Evolutionary conservation across 2,797 vertebrate species (phyloP).

Genomic region (Phataginus tetradactyla): DNA sequence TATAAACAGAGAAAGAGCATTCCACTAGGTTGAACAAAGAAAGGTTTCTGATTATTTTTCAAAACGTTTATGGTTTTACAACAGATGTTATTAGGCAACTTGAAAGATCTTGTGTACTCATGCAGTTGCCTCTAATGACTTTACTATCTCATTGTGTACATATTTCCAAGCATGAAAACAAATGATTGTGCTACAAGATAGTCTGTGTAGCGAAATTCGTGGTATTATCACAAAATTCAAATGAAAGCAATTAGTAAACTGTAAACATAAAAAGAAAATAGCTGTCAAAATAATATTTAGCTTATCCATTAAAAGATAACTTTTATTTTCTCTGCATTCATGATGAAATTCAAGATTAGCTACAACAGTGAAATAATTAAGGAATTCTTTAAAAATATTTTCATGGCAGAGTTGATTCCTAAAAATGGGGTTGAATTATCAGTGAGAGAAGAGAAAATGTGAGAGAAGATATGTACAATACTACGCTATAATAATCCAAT

Average conservation of each 20-base stretch:
- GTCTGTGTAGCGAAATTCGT: neutral
- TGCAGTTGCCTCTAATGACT: conserved; percentile 38
- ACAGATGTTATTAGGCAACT: conserved; percentile 38
- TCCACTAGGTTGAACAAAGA: conserved; percentile 26
- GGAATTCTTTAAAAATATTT: neutral
- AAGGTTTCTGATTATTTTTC: conserved; percentile 53
- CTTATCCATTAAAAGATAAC: neutral
- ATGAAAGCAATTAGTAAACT: conserved; percentile 38
- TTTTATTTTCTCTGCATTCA: conserved; percentile 20
- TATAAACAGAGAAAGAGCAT: conserved; percentile 1
- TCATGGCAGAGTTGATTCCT: neutral
- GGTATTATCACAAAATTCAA: conserved; percentile 25
- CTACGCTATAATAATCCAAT: conserved; percentile 84
- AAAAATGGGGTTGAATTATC: conserved; percentile 41
- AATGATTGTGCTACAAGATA: conserved; percentile 43
- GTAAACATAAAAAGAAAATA: conserved; percentile 54
- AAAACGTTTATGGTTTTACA: neutral
- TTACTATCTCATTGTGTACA: neutral
- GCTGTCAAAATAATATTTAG: conserved; percentile 62
- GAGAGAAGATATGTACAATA: conserved; percentile 75
- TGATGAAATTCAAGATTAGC: conserved; percentile 11
- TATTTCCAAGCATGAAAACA: conserved; percentile 47
- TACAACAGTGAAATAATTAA: conserved; percentile 32
- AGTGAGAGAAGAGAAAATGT: conserved; percentile 71
- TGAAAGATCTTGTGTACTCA: neutral